Conservation (phyloP, 2,113 vertebrate species). For the Carassius gibelio region DNA sequence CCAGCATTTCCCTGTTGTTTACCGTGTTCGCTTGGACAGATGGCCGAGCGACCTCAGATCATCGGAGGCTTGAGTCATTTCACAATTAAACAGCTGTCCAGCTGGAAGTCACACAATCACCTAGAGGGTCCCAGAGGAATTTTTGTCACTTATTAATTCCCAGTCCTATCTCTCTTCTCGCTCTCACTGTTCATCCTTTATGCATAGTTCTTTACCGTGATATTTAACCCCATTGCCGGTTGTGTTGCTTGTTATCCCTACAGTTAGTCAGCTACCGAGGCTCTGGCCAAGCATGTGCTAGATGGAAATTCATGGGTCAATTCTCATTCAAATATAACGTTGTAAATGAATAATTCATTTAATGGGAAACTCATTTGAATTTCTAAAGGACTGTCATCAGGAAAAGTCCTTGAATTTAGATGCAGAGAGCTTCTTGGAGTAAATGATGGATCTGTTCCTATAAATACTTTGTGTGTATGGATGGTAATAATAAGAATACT, state of each 20-base stretch:
- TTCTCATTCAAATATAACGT: slow-evolving; percentile 45
- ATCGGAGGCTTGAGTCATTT: slow-evolving; percentile 49
- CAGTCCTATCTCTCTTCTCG: slow-evolving; percentile 1
- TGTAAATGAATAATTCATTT: slow-evolving; percentile 31
- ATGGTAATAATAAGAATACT: not conserved
- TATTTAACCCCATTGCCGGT: not conserved
- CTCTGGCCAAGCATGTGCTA: slow-evolving; percentile 14
- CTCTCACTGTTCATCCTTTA: not conserved
- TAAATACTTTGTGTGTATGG: not conserved
- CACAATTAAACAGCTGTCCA: slow-evolving; percentile 58
- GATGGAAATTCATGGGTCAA: slow-evolving; percentile 20
- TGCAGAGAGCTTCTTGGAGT: not conserved
- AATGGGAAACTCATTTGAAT: slow-evolving; percentile 21
- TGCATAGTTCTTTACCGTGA: not conserved
- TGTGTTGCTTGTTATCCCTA: not conserved
- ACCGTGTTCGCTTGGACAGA: slow-evolving; percentile 52
- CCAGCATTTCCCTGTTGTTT: slow-evolving; percentile 48
- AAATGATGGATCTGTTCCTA: slow-evolving; percentile 2
- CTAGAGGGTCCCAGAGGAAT: slow-evolving; percentile 18
- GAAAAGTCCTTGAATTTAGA: slow-evolving; percentile 27
- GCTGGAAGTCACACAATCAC: slow-evolving; percentile 39
- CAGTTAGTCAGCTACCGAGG: not conserved
- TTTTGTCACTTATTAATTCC: slow-evolving; percentile 26
- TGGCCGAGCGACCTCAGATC: slow-evolving; percentile 55
- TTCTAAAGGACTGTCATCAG: not conserved